Conservation (phyloP, 2,888 invertebrate species). For the Rhogogaster chlorosoma region DNA sequence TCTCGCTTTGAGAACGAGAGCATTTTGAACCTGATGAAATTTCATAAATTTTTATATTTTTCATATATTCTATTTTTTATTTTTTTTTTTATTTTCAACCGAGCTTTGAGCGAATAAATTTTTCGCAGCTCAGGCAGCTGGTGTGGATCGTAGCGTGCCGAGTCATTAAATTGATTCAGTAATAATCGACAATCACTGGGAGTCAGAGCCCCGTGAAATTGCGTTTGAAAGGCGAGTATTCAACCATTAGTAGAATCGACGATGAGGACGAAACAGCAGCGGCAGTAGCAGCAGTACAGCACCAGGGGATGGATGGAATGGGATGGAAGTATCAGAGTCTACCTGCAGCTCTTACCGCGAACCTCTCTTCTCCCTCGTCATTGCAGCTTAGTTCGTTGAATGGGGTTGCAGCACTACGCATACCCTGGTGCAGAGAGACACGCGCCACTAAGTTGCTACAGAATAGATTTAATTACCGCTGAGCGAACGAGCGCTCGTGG, state of each 20-base stretch:
- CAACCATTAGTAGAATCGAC: slow-evolving; percentile 40
- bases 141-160: not conserved
- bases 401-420: slow-evolving; percentile 39
- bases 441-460: slow-evolving; percentile 44
- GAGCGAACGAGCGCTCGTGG: slow-evolving; percentile 17
- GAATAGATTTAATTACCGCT: slow-evolving; percentile 49
- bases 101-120: not conserved
- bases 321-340: not conserved
- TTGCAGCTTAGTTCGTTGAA: slow-evolving; percentile 38
- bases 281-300: not conserved
- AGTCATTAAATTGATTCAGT: slow-evolving; percentile 22
- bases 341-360: slow-evolving; percentile 32
- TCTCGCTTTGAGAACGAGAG: not conserved
- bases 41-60: not conserved
- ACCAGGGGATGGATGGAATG: not conserved
- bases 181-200: slow-evolving; percentile 32
- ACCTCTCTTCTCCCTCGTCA: slow-evolving; percentile 20
- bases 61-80: not conserved
- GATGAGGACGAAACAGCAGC: not conserved
- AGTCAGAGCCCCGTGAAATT: slow-evolving; percentile 38
- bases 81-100: not conserved
- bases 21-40: not conserved
- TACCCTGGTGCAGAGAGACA: slow-evolving; percentile 27
- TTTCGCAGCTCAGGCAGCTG: not conserved
- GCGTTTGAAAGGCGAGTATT: slow-evolving; percentile 35